phyloP scores from a whole-genome alignment of 2,797 vertebrate species.

The Ispidina lecontei region DNA sequence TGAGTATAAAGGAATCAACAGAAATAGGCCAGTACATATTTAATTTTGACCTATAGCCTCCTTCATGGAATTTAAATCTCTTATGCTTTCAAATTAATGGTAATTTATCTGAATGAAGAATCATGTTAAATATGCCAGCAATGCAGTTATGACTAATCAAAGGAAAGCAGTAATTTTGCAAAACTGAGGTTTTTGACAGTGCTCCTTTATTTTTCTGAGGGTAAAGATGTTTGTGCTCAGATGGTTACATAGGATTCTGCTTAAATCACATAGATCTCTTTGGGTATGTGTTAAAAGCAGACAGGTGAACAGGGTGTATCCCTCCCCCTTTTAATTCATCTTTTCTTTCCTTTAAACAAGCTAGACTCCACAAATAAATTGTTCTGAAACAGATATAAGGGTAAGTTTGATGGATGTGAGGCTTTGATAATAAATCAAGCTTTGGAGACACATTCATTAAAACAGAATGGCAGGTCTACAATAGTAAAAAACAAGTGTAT shows the following conservation, averaged over 20 bases:
- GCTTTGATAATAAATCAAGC: conserved; percentile 3
- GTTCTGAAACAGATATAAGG: background rate
- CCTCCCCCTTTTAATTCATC: background rate
- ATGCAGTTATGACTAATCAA: background rate
- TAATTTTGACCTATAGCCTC: conserved; percentile 50
- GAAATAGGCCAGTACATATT: conserved; percentile 44
- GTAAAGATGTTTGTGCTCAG: background rate
- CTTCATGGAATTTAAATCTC: conserved; percentile 41
- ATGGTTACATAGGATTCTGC: background rate
- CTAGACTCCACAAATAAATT: background rate
- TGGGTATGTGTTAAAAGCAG: background rate
- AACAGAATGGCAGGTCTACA: background rate
- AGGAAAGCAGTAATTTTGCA: conserved; percentile 9
- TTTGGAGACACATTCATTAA: background rate
- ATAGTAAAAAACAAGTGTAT: background rate
- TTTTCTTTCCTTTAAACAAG: background rate
- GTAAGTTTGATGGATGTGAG: background rate
- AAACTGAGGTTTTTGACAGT: background rate
- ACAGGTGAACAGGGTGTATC: background rate
- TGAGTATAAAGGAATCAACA: conserved; percentile 38
- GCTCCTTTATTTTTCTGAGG: background rate
- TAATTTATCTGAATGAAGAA: conserved; percentile 41
- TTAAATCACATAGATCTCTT: background rate
- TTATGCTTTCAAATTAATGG: conserved; percentile 53
- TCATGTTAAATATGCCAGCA: background rate